Base-by-base conservation (phyloP, 2,888 invertebrate genomes). In the Rambutsinella grinnellia region DNA sequence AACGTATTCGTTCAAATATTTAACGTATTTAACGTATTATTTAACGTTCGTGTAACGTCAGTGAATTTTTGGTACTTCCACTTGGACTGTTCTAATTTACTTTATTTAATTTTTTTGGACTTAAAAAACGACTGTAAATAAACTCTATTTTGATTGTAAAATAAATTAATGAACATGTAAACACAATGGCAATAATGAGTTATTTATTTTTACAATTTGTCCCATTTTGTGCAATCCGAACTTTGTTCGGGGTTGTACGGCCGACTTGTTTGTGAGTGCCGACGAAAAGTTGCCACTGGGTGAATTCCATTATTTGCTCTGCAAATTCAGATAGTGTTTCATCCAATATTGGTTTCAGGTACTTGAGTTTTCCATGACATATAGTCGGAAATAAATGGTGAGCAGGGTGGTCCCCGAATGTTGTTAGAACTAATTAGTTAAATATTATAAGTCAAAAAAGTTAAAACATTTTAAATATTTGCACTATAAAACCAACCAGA, bases 351-450 rank as follows among this genome's bases (percentile, higher is more conserved):
- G 92, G 91, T 85, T 92, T 90, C 1, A 94, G 87, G 61, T 91
- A 89, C 3, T 90, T 89, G 15, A 95, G 86, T 69, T 92, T 89
- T 0, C 90, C 91, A 84, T 94, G 94, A 85, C 95, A 94, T 36
- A 95, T 84, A 0, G 93, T 92, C 0, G 94, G 95, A 83, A 95
- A 92, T 17, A 95, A 87, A 86, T 95, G 95, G 86, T 95, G 94
- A 1, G 94, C 87, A 0, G 89, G 89, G 85, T 95, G 95, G 75
- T 93, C 91, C 0, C 94, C 94, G 84, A 93, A 94, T 78, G 91
- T 89, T 0, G 92, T 92, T 66, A 94, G 85, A 21, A 77, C 74
- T 67, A 6, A n/a, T 27, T n/a, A 8, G 36, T 8, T 8, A 36
- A 5, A 36, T 36, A 36, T 13, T 49, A 13, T n/a, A 17, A n/a